These are phyloP conservation scores for Trematomus bernacchii DNA, from an alignment of 2,797 vertebrate genomes.

Conservation along the genomic window DNA sequence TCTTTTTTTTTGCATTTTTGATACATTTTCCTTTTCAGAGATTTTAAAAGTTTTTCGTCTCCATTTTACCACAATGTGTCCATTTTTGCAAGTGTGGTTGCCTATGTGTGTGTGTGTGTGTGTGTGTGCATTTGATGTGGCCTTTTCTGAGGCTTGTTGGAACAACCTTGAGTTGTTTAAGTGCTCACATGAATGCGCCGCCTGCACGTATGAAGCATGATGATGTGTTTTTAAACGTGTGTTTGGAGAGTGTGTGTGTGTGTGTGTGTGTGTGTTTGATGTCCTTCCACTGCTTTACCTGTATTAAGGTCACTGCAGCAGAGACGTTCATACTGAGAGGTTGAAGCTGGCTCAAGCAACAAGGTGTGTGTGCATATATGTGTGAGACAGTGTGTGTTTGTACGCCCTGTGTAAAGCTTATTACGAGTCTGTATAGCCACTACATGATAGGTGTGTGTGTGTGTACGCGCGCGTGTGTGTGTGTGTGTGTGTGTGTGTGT, in stretches of 20 bases:
- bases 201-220: conserved; percentile 54
- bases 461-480: conserved; percentile 3
- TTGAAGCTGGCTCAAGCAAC: too few species aligned
- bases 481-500: too few species aligned
- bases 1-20: conserved; percentile 72
- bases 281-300: too few species aligned
- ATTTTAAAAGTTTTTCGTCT: conserved; percentile 67
- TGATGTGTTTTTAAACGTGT: conserved; percentile 30
- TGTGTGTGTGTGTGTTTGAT: conserved; percentile 33
- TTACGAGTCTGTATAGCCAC: conserved; percentile 54
- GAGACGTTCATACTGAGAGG: too few species aligned
- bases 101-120: conserved; percentile 44
- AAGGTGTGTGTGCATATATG: too few species aligned
- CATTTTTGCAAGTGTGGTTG: conserved; percentile 75
- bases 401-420: conserved; percentile 65
- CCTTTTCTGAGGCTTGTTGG: conserved; percentile 71
- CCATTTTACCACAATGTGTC: conserved; percentile 72
- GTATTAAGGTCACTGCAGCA: too few species aligned
- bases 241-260: conserved; percentile 46
- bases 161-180: conserved; percentile 64
- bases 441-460: conserved; percentile 56
- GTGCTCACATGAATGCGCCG: conserved; percentile 57
- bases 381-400: conserved; percentile 37
- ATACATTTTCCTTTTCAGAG: conserved; percentile 69
- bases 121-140: conserved; percentile 54